Evolutionary conservation across 2,797 vertebrate genomes (phyloP).

Genomic region (Champsocephalus gunnari): DNA sequence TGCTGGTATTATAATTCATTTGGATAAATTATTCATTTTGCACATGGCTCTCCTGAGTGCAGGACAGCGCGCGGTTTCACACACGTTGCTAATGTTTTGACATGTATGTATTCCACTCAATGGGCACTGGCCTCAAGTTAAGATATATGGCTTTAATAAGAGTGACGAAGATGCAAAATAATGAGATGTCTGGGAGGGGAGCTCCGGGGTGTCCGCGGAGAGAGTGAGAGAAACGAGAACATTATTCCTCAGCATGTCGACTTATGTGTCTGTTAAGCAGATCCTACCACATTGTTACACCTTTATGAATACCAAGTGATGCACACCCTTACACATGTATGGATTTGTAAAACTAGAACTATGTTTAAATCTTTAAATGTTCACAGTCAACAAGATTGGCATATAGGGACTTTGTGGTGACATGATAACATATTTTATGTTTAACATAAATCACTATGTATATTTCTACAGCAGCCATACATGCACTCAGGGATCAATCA

Average conservation of each 20-base stretch:
- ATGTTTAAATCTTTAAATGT: not conserved
- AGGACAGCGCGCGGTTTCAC: conserved; percentile 58
- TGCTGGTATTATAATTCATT: conserved; percentile 75
- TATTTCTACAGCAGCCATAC: not conserved
- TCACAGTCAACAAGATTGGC: not conserved
- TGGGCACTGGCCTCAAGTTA: conserved; percentile 65
- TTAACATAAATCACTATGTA: conserved; percentile 12
- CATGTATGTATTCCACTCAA: conserved; percentile 73
- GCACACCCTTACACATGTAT: conserved; percentile 2
- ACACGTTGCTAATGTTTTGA: conserved; percentile 71
- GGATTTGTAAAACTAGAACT: conserved; percentile 1
- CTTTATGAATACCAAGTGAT: conserved; percentile 37
- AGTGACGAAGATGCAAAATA: conserved; percentile 78
- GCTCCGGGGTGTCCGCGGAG: conserved; percentile 40
- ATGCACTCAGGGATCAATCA: conserved; percentile 23
- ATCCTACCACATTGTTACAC: conserved; percentile 19
- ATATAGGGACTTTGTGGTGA: not conserved
- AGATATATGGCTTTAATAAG: conserved; percentile 82
- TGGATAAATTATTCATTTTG: conserved; percentile 82
- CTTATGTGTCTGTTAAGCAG: conserved; percentile 19
- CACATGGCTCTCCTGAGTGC: conserved; percentile 73
- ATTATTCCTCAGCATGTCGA: conserved; percentile 42
- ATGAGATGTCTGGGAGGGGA: conserved; percentile 70
- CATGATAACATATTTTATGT: conserved; percentile 14
- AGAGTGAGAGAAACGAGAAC: conserved; percentile 36